These are phyloP conservation scores for Notothenia coriiceps DNA, from an alignment of 2,113 vertebrate genomes.

Conservation along the genomic window DNA sequence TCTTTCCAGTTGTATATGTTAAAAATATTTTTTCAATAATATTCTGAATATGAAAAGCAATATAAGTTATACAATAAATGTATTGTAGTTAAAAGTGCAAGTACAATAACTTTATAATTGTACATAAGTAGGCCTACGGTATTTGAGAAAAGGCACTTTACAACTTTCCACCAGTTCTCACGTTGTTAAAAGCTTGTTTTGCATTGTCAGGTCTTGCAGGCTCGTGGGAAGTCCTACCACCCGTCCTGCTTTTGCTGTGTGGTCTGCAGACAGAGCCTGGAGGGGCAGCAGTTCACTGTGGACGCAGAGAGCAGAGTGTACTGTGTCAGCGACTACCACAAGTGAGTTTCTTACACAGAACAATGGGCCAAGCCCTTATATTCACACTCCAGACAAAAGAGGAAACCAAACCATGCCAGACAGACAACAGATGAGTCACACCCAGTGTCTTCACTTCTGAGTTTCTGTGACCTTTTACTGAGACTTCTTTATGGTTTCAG, in stretches of 20 bases:
- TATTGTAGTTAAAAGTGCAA: too few relatives aligned
- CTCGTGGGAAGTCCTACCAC: conserved; percentile 92
- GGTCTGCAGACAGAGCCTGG: conserved; percentile 89
- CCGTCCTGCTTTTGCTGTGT: conserved; percentile 93
- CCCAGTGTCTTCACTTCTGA: conserved; percentile 6
- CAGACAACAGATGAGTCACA: conserved; percentile 29
- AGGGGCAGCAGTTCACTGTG: conserved; percentile 90
- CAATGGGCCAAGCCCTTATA: neutral
- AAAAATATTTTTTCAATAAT: neutral
- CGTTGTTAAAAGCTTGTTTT: neutral
- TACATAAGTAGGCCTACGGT: neutral
- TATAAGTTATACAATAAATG: too few relatives aligned
- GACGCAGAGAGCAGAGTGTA: conserved; percentile 91
- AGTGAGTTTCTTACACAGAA: conserved; percentile 75
- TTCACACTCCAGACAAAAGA: conserved; percentile 12
- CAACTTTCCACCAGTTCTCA: neutral
- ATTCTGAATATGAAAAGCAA: too few relatives aligned
- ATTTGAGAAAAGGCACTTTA: neutral
- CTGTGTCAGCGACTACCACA: conserved; percentile 93
- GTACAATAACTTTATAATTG: neutral
- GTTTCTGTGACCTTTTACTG: conserved; percentile 25
- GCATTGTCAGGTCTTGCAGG: conserved; percentile 89
- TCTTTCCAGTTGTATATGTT: neutral
- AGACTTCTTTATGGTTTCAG: conserved; percentile 58
- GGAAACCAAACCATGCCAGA: conserved; percentile 26